Base-by-base conservation (phyloP, 2,113 vertebrate genomes). In the Thunnus maccoyii region DNA sequence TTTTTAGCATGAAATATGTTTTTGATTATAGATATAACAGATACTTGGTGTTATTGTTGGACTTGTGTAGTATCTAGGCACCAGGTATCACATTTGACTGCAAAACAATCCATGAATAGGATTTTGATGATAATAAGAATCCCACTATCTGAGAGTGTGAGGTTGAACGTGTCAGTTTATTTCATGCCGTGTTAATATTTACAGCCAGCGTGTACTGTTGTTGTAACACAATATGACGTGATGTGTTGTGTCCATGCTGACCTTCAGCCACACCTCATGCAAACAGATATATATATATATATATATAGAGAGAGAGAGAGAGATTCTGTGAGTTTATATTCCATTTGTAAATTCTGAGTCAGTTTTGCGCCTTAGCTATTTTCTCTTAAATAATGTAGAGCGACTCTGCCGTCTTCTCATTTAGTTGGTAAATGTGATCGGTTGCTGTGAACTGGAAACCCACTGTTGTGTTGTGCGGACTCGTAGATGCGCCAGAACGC, bases 121-220 rank as follows among this genome's bases (percentile, higher is more conserved):
- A 67, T 13, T 69, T 32, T 52, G 52, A 69, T 65, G 22, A 10
- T 57, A 36, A 17, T 46, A 55, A 72, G 54, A 60, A 62, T 17
- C 66, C 12, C 30, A 14, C 22, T 0, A 8, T 72, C 41, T 82
- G 82, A 57, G 13, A 51, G 2, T 9, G 25, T n/a, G 15, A 32
- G 30, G 2, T 14, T 32, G 22, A 41, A 72, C 65, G 52, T 60
- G n/a, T 58, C 18, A 41, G 65, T 10, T 22, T 62, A 61, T 74
- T 41, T 71, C 46, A 48, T 15, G 46, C 25, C 27, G 66, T 58
- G 76, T 22, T 64, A 47, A 85, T 69, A 47, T 69, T 64, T 80
- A 22, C 52, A 54, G 51, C 18, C 17, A n/a, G 22, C 66, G 41
- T 67, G 66, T 60, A 55, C 36, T 54, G 30, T 47, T 65, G 30